Evolutionary conservation across 2,888 invertebrate genomes (phyloP).

Genomic region (Chloroclysta siterata): DNA sequence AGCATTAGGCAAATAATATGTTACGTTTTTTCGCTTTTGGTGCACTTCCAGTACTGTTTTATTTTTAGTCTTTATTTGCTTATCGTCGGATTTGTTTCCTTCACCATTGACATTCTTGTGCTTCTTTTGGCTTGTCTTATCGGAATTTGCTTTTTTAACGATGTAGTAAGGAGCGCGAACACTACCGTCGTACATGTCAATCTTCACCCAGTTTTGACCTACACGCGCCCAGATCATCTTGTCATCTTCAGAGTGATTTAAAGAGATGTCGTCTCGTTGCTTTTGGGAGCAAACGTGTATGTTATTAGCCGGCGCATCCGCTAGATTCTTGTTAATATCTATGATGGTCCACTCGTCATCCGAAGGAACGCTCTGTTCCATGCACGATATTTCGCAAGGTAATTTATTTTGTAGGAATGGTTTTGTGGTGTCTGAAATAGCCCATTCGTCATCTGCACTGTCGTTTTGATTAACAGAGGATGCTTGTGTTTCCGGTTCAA

Average conservation of each 20-base stretch:
- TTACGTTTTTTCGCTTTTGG: not conserved
- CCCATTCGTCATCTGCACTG: conserved; percentile 8
- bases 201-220: not conserved
- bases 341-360: conserved; percentile 9
- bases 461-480: not conserved
- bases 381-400: not conserved
- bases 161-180: no score
- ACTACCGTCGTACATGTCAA: not conserved
- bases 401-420: not conserved
- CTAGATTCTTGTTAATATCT: not conserved
- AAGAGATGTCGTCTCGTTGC: not conserved
- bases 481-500: not conserved
- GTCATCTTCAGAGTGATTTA: not conserved
- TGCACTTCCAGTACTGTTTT: not conserved
- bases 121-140: not conserved
- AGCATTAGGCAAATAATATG: conserved; percentile 11
- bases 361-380: not conserved
- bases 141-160: not conserved
- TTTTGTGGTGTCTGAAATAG: not conserved
- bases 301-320: not conserved
- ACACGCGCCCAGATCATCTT: not conserved
- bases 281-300: not conserved
- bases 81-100: not conserved
- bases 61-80: not conserved
- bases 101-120: not conserved